Conservation (phyloP, 2,888 invertebrate species). For the Cylindroiulus punctatus region DNA sequence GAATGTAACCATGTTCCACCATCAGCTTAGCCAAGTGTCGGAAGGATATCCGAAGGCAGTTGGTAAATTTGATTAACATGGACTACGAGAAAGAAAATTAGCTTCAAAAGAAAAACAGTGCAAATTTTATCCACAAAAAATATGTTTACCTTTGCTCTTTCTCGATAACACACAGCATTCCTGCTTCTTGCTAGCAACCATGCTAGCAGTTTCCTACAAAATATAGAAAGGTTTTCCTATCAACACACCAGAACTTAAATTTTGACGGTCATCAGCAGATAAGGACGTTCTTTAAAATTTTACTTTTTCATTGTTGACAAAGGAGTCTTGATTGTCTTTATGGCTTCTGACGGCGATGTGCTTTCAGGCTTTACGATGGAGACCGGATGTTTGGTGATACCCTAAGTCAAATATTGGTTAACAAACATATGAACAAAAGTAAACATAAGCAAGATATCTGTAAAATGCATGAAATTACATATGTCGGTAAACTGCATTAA, state of each 20-base stretch:
- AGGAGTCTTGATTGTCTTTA: constrained; percentile 13
- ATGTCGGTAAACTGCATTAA: too few species aligned
- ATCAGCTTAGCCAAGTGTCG: constrained; percentile 71
- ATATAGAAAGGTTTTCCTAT: not conserved
- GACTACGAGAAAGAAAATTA: constrained; percentile 54
- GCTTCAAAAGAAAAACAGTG: not conserved
- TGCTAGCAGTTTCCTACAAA: constrained; percentile 58
- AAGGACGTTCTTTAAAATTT: not conserved
- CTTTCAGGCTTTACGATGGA: not conserved
- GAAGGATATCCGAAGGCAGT: constrained; percentile 73
- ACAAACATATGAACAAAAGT: too few species aligned
- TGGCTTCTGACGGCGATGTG: not conserved
- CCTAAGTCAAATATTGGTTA: not conserved
- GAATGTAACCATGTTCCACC: constrained; percentile 73
- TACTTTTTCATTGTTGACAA: not conserved
- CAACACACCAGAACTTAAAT: not conserved
- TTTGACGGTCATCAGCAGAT: not conserved
- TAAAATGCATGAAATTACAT: too few species aligned
- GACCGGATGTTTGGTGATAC: not conserved
- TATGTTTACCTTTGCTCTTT: constrained; percentile 55
- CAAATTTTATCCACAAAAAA: not conserved
- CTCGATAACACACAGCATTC: constrained; percentile 56
- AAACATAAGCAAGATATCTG: too few species aligned
- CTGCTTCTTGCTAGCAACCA: constrained; percentile 50
- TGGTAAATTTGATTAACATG: constrained; percentile 67